These are phyloP conservation scores for Trichonephila inaurata DNA, from an alignment of 1,140 invertebrate genomes.

Conservation along the genomic window DNA sequence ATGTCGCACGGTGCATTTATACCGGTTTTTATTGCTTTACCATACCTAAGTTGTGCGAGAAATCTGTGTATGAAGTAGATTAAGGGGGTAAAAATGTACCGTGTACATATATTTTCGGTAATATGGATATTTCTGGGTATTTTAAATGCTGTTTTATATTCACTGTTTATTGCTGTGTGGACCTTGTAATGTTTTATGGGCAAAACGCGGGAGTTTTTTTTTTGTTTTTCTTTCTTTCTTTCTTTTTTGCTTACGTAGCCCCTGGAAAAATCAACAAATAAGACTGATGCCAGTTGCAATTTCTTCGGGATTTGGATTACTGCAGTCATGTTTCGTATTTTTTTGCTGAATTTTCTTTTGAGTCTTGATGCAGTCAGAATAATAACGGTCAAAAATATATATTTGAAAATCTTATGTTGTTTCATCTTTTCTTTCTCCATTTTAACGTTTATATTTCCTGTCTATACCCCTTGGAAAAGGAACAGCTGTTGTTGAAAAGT, in stretches of 20 bases:
- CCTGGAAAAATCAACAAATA: no score
- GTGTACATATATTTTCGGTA: constrained; percentile 16
- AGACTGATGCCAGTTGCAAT: neutral
- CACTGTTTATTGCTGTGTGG: constrained; percentile 4
- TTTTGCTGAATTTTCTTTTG: neutral
- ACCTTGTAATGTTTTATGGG: neutral
- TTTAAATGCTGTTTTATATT: constrained; percentile 29
- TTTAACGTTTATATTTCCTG: no score
- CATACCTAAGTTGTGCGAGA: neutral
- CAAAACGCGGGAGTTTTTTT: neutral
- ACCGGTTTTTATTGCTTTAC: constrained; percentile 2
- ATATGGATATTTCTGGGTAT: constrained; percentile 2
- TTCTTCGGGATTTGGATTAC: neutral
- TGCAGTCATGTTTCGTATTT: neutral
- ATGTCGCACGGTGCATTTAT: constrained; percentile 26
- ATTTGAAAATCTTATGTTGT: no score
- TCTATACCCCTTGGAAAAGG: no score
- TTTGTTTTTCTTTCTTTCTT: neutral
- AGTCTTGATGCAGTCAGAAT: neutral
- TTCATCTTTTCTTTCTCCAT: no score
- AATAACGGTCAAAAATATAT: neutral
- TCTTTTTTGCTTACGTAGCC: neutral
- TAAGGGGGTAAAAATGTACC: constrained; percentile 47
- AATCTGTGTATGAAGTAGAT: constrained; percentile 33
- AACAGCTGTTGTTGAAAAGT: no score